These are phyloP conservation scores for Intellagama lesueurii DNA, from an alignment of 2,797 vertebrate species.

Conservation along the genomic window DNA sequence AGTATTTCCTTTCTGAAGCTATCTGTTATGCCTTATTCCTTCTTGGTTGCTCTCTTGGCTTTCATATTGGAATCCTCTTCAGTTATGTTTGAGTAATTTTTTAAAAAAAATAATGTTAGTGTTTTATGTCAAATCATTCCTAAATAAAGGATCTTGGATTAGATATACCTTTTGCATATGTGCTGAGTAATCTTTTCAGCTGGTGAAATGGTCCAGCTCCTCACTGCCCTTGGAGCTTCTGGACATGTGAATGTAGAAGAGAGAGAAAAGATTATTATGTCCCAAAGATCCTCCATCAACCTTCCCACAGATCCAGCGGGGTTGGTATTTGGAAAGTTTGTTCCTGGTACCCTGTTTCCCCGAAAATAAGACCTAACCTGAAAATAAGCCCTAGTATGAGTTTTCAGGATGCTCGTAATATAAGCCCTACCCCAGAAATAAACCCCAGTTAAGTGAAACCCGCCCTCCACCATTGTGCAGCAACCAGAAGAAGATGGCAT, in stretches of 20 bases:
- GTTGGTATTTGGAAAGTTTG: background rate
- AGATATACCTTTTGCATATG: too few species aligned
- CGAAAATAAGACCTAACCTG: too few species aligned
- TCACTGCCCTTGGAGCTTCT: background rate
- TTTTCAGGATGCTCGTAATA: too few species aligned
- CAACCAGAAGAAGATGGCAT: too few species aligned
- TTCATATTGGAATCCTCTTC: background rate
- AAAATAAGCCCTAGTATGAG: too few species aligned
- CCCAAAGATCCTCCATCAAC: too few species aligned
- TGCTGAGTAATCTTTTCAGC: background rate
- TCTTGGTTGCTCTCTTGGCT: background rate
- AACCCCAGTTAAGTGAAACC: too few species aligned
- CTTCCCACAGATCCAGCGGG: too few species aligned
- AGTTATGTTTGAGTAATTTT: background rate
- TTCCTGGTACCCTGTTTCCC: background rate
- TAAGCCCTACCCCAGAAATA: too few species aligned
- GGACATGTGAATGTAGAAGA: background rate
- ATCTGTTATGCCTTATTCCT: background rate
- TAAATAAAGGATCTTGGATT: background rate
- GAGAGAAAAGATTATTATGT: background rate
- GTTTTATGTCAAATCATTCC: too few species aligned
- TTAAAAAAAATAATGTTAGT: background rate
- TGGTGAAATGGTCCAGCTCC: background rate
- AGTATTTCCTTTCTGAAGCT: background rate
- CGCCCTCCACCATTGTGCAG: too few species aligned